Base-by-base conservation (phyloP, 2,888 invertebrate genomes). In the Papilio elwesi region DNA sequence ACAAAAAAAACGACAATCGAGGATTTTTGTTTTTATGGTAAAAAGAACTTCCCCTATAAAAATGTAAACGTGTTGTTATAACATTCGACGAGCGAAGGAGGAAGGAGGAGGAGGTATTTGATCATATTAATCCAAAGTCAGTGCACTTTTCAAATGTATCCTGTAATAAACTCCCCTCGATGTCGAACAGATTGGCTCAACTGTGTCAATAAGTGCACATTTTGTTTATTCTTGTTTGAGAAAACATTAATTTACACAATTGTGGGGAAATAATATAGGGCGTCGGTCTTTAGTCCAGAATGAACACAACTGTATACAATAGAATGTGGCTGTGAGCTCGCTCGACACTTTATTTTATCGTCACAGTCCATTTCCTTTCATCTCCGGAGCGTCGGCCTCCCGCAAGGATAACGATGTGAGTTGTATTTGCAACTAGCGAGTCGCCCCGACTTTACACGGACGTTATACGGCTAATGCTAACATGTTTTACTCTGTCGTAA, bases 361-460 rank as follows among this genome's bases (percentile, higher is more conserved):
- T 9, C 59, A 59, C 59, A 59, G 59, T 59, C 59, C 13, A 38
- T 38, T 13, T 59, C n/a, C 9, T 38, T 59, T 59, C 8, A 38
- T 13, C n/a, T 38, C n/a, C 36, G n/a, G 36, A 12, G 38, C 38
- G 8, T 38, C n/a, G 38, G 13, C 16, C n/a, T 59, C 36, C n/a
- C 38, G 16, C 59, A 38, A 59, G 38, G 59, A 59, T 59, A 55
- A 55, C 55, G 55, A 26, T 55, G 38, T 59, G 38, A 59, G 59
- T n/a, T 59, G 38, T 38, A 57, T 57, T 36, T 13, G 0, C 57
- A 38, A 36, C 26, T 57, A 57, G 13, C 43, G 43, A 57, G 38
- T n/a, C 8, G 13, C 9, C 43, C 43, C 26, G 26, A 43, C 43
- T 43, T 43, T 13, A 57, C 3, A 13, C 26, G 7, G 36, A n/a